A percentile compares a stretch with the other conserved stretches of the same genome.
These are phyloP conservation scores for Camelus bactrianus DNA, from an alignment of 2,113 vertebrate species.

Conservation along the genomic window DNA sequence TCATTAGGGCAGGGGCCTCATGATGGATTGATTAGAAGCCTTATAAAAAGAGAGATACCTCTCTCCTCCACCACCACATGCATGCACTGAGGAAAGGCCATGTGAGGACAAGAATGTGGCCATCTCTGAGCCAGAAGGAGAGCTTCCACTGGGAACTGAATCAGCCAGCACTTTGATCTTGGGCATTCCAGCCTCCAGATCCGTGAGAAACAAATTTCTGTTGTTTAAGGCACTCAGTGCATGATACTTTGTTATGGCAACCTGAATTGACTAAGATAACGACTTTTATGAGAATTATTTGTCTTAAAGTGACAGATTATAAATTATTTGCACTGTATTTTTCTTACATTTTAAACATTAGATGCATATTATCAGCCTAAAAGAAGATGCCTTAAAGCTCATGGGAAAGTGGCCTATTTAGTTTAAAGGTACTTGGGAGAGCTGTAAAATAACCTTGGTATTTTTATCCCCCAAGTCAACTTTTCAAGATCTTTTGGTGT, in stretches of 20 bases:
- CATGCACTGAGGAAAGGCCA: background rate
- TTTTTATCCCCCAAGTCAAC: background rate
- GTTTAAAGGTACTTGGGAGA: background rate
- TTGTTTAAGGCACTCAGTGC: background rate
- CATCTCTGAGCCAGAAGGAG: background rate
- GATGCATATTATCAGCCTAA: background rate
- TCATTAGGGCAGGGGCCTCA: background rate
- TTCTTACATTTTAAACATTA: conserved; percentile 72
- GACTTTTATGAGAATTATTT: conserved; percentile 59
- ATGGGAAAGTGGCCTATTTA: background rate
- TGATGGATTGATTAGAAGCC: background rate
- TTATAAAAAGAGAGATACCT: background rate
- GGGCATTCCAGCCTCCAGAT: background rate
- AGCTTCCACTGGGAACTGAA: background rate
- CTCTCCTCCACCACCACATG: background rate
- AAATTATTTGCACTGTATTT: conserved; percentile 63
- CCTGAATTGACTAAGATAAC: background rate
- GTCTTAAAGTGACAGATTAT: conserved; percentile 58
- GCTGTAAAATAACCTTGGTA: conserved; percentile 27
- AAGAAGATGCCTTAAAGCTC: background rate
- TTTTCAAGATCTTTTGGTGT: background rate
- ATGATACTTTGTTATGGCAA: background rate
- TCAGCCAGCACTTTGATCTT: background rate
- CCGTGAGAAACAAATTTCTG: background rate
- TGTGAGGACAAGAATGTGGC: background rate